These are phyloP conservation scores for Zeugodacus cucurbitae DNA, from an alignment of 1,140 invertebrate genomes.

Conservation along the genomic window DNA sequence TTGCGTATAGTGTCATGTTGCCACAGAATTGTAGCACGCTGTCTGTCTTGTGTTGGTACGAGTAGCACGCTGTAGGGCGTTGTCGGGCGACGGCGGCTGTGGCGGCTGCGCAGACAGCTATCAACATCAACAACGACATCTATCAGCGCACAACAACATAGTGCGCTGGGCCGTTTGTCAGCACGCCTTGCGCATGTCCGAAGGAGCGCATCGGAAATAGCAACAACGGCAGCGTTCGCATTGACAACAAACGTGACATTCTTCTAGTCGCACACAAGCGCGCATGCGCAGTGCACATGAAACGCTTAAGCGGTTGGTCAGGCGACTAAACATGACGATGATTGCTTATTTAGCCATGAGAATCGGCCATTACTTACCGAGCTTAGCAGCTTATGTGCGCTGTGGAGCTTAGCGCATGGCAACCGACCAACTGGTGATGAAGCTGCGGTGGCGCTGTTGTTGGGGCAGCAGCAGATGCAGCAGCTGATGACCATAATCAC, in stretches of 20 bases:
- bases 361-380: constrained; percentile 17
- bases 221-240: constrained; percentile 39
- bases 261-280: constrained; percentile 40
- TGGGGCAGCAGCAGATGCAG: not conserved
- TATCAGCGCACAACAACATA: constrained; percentile 1
- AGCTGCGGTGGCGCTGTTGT: constrained; percentile 13
- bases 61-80: not conserved
- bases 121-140: constrained; percentile 36
- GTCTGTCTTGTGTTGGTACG: not conserved
- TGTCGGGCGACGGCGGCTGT: not conserved
- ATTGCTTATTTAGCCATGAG: constrained; percentile 63
- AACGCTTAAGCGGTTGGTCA: constrained; percentile 21
- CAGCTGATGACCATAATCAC: constrained; percentile 31
- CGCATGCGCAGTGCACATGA: too few relatives aligned
- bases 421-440: too few relatives aligned
- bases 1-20: constrained; percentile 26
- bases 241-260: constrained; percentile 46
- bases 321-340: constrained; percentile 52
- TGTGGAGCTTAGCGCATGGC: not conserved
- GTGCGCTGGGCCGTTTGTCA: not conserved
- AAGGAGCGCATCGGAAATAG: not conserved
- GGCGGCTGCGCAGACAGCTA: not conserved
- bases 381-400: not conserved
- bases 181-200: not conserved
- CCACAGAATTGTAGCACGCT: constrained; percentile 34